A percentile compares a stretch with the other conserved stretches of the same genome.
phyloP scores from a whole-genome alignment of 2,113 vertebrate species.

The Gymnorhina tibicen region DNA sequence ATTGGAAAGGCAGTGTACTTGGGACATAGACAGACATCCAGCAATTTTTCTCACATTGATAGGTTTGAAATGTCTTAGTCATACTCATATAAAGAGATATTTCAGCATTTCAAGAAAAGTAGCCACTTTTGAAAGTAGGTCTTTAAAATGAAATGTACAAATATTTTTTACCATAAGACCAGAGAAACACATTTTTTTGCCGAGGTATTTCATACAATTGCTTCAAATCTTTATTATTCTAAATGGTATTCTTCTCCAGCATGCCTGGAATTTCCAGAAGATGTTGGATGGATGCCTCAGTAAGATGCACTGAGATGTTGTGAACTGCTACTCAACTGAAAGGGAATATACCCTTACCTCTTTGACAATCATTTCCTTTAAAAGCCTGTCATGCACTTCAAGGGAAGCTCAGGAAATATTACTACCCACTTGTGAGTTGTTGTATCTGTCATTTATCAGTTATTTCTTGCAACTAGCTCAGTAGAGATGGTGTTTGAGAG shows the following conservation, averaged over 20 bases:
- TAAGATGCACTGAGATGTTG: not conserved
- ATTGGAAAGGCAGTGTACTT: not conserved
- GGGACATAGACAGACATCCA: not conserved
- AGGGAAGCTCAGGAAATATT: not conserved
- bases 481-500: not conserved
- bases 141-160: not conserved
- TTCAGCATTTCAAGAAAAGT: not conserved
- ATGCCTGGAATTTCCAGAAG: not conserved
- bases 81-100: not conserved
- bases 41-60: not conserved
- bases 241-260: not conserved
- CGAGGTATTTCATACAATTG: not conserved
- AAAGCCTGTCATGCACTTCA: not conserved
- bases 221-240: not conserved
- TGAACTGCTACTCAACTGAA: not conserved
- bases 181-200: not conserved
- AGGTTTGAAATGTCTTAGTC: not conserved
- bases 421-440: not conserved
- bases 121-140: not conserved
- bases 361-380: not conserved
- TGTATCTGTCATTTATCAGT: not conserved
- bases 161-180: not conserved
- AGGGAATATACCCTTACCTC: not conserved
- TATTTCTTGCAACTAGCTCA: not conserved
- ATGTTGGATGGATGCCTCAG: not conserved